Evolutionary conservation across 2,113 vertebrate species (phyloP).

Genomic region (Phoenicopterus ruber): DNA sequence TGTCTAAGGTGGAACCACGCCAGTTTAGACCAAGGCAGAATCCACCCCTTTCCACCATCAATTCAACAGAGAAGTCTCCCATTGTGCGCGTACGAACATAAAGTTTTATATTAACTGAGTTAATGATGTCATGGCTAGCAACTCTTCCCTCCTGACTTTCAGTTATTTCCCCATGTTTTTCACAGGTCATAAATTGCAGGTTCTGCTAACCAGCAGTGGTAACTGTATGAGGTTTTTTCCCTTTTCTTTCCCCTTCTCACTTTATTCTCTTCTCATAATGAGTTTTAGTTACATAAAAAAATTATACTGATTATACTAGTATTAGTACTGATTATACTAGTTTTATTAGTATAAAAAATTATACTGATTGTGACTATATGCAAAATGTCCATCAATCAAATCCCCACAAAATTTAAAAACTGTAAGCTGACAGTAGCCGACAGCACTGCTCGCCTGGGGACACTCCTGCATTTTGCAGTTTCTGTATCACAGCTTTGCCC

Average conservation of each 20-base stretch:
- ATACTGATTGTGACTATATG: background rate
- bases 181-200: background rate
- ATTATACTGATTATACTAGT: background rate
- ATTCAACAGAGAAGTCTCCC: background rate
- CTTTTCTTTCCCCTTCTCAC: background rate
- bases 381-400: background rate
- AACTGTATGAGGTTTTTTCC: background rate
- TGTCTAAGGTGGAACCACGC: background rate
- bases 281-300: background rate
- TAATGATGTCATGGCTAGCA: slow-evolving; percentile 18
- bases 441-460: background rate
- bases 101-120: background rate
- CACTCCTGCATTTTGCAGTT: background rate
- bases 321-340: no score
- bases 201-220: background rate
- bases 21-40: background rate
- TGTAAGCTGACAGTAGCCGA: background rate
- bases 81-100: background rate
- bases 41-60: background rate
- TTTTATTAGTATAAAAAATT: no score
- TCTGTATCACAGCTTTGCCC: background rate
- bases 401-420: background rate
- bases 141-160: slow-evolving; percentile 1
- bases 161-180: background rate
- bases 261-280: background rate